phyloP scores from a whole-genome alignment of 2,888 invertebrate genomes.

The Watsonalla binaria region DNA sequence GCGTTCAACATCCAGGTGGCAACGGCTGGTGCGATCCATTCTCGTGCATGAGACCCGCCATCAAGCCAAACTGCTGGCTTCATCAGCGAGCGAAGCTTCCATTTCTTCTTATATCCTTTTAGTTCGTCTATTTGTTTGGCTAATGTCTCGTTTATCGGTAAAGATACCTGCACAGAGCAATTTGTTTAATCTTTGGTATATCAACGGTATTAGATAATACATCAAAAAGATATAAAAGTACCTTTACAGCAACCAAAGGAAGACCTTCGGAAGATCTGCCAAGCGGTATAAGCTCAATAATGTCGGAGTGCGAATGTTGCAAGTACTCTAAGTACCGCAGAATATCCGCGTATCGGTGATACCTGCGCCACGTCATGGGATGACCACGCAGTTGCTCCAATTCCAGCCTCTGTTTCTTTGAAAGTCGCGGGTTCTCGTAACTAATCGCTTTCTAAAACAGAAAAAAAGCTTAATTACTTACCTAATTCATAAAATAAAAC shows the following conservation, averaged over 20 bases:
- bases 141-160: conserved; percentile 49
- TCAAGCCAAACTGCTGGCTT: conserved; percentile 90
- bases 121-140: conserved; percentile 17
- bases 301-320: conserved; percentile 80
- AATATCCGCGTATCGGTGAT: conserved; percentile 85
- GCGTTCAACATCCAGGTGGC: conserved; percentile 85
- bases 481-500: too few species aligned
- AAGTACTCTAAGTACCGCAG: conserved; percentile 83
- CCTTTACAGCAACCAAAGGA: conserved; percentile 84
- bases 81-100: conserved; percentile 62
- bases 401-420: conserved; percentile 79
- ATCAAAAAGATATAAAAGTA: conserved; percentile 37
- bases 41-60: conserved; percentile 86
- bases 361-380: conserved; percentile 84
- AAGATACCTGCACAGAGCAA: conserved; percentile 42
- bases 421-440: conserved; percentile 82
- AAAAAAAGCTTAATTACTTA: background rate
- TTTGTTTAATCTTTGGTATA: background rate
- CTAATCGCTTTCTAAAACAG: conserved; percentile 80
- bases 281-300: conserved; percentile 83
- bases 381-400: conserved; percentile 79
- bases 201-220: background rate
- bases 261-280: conserved; percentile 86
- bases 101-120: conserved; percentile 51
- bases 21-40: conserved; percentile 90